Evolutionary conservation across 2,113 vertebrate genomes (phyloP).

Genomic region (Ochotona curzoniae): DNA sequence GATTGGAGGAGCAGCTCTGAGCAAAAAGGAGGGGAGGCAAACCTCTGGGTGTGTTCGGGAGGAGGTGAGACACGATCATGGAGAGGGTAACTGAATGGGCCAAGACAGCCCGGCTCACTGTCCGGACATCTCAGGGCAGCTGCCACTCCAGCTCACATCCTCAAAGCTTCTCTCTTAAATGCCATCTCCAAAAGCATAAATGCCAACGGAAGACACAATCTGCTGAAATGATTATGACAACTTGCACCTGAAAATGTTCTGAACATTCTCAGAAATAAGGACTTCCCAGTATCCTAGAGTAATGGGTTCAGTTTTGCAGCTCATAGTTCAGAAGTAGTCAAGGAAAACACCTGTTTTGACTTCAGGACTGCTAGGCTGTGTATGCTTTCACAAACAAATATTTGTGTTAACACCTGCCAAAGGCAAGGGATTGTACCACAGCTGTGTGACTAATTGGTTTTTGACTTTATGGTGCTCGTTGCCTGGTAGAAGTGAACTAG

Average conservation of each 20-base stretch:
- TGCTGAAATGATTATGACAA: neutral
- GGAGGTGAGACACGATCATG: neutral
- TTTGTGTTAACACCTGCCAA: neutral
- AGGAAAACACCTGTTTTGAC: neutral
- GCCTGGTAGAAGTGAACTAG: neutral
- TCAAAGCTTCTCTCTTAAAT: neutral
- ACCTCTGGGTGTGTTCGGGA: neutral
- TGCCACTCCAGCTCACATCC: neutral
- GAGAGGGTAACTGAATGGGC: neutral
- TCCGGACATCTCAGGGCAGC: neutral
- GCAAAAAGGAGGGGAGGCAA: neutral
- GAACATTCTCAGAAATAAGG: neutral
- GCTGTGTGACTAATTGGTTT: neutral
- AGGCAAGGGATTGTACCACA: neutral
- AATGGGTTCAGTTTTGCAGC: neutral
- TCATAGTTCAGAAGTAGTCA: neutral
- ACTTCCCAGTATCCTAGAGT: neutral
- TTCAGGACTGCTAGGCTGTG: neutral
- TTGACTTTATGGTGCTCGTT: neutral
- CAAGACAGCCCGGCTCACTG: neutral
- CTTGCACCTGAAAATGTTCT: neutral
- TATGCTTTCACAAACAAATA: neutral
- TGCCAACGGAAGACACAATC: neutral
- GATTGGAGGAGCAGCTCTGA: neutral
- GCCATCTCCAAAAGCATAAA: neutral